Evolutionary conservation across 2,797 vertebrate species (phyloP).

Genomic region (Alfaro cultratus): DNA sequence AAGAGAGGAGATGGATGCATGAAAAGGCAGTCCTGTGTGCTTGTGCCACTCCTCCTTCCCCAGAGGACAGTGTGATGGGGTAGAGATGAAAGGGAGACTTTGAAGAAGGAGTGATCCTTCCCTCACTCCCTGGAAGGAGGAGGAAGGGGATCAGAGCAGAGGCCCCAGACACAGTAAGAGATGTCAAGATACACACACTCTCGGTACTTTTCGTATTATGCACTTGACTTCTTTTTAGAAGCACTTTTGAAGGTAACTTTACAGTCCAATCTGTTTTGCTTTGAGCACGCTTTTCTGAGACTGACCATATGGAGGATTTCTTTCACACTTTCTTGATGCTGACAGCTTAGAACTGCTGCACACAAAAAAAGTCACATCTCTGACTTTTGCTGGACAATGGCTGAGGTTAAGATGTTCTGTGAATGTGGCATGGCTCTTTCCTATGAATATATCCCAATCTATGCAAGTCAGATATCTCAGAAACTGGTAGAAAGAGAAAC

Average conservation of each 20-base stretch:
- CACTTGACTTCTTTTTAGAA: constrained; percentile 68
- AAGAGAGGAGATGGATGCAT: constrained; percentile 60
- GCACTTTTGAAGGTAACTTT: constrained; percentile 69
- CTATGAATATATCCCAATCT: not conserved
- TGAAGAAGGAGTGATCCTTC: constrained; percentile 75
- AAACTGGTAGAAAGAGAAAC: not conserved
- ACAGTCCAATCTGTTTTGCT: constrained; percentile 63
- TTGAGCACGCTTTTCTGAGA: constrained; percentile 50
- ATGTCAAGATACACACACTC: constrained; percentile 70
- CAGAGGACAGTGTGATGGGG: constrained; percentile 69
- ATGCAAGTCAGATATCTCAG: constrained; percentile 17
- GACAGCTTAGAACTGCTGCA: constrained; percentile 35
- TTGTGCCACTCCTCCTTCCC: constrained; percentile 54
- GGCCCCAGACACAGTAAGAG: constrained; percentile 72
- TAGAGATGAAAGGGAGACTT: constrained; percentile 78
- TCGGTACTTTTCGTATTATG: constrained; percentile 62
- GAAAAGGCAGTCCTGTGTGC: constrained; percentile 66
- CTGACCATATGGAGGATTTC: constrained; percentile 51
- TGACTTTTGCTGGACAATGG: constrained; percentile 12
- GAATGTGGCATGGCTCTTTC: constrained; percentile 14
- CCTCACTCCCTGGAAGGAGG: constrained; percentile 65
- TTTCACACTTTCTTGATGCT: constrained; percentile 30
- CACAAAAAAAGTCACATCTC: constrained; percentile 18
- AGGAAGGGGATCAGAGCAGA: constrained; percentile 70
- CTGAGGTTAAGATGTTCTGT: constrained; percentile 15